These are phyloP conservation scores for Onychostruthus taczanowskii DNA, from an alignment of 2,113 vertebrate genomes.

Conservation along the genomic window DNA sequence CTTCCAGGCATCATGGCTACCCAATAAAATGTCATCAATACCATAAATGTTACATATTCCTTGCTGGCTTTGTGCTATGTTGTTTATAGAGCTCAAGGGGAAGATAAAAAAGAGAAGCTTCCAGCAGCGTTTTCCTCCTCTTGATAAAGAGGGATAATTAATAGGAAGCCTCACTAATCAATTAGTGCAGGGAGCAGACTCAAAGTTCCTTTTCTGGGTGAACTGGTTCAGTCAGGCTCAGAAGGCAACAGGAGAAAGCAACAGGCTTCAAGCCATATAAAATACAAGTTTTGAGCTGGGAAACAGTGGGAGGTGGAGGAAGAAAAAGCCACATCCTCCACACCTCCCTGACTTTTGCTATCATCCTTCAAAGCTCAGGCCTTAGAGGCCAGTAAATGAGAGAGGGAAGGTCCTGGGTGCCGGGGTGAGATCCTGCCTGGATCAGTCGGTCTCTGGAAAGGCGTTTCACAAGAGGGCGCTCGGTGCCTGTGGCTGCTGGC, in stretches of 20 bases:
- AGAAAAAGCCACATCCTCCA: neutral
- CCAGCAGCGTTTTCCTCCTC: neutral
- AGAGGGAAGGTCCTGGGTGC: neutral
- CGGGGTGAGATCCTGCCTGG: neutral
- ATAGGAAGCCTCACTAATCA: neutral
- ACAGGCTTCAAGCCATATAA: neutral
- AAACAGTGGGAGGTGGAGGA: neutral
- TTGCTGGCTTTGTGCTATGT: neutral
- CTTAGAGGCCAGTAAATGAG: neutral
- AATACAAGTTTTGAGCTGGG: neutral
- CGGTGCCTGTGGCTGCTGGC: neutral
- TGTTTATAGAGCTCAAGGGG: neutral
- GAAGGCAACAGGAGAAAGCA: neutral
- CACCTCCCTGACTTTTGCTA: neutral
- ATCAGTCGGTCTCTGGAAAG: rapidly evolving
- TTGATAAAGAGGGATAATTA: neutral
- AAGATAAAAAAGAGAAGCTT: neutral
- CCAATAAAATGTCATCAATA: neutral
- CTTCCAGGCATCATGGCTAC: neutral
- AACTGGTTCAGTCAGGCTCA: neutral
- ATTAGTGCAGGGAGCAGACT: neutral
- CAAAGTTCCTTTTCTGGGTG: neutral
- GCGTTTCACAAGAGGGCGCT: constrained; percentile 49
- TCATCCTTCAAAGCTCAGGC: neutral
- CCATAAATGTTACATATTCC: neutral